Conservation (phyloP, 1,140 invertebrate genomes). For the Drosophila littoralis region DNA sequence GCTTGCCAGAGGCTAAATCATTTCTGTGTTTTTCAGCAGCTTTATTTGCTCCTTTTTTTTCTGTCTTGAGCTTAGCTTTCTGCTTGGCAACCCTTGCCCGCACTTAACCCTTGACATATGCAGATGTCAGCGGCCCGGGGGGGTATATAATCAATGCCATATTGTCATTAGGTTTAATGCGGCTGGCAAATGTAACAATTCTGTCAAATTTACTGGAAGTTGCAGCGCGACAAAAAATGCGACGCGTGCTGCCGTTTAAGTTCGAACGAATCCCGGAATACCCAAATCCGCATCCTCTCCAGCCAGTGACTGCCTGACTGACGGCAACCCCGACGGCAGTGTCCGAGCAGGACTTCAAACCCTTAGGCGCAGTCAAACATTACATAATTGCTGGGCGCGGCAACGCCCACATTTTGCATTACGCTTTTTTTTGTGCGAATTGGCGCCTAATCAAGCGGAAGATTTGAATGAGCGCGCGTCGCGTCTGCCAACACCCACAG, state of each 20-base stretch:
- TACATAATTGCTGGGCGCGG: constrained; percentile 66
- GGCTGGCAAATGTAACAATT: constrained; percentile 77
- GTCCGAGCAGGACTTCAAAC: neutral
- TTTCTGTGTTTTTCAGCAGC: constrained; percentile 4
- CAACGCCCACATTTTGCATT: constrained; percentile 60
- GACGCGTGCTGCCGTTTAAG: constrained; percentile 45
- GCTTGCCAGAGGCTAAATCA: constrained; percentile 21
- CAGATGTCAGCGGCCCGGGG: neutral
- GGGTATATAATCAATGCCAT: constrained; percentile 51
- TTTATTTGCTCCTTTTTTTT: neutral
- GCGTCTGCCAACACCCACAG: constrained; percentile 59
- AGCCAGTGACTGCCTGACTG: neutral
- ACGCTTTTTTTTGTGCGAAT: constrained; percentile 63
- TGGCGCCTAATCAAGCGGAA: constrained; percentile 83
- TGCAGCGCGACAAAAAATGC: constrained; percentile 16
- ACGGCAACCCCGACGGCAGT: constrained; percentile 44
- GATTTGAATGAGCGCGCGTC: constrained; percentile 78
- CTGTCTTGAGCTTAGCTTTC: constrained; percentile 38
- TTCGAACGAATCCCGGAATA: constrained; percentile 9
- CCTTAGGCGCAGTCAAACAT: constrained; percentile 48
- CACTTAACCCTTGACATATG: constrained; percentile 68
- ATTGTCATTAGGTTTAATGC: constrained; percentile 76
- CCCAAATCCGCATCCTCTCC: constrained; percentile 7
- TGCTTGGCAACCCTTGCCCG: constrained; percentile 36
- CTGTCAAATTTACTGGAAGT: constrained; percentile 82